phyloP scores from a whole-genome alignment of 2,113 vertebrate genomes.

The Mirounga angustirostris region DNA sequence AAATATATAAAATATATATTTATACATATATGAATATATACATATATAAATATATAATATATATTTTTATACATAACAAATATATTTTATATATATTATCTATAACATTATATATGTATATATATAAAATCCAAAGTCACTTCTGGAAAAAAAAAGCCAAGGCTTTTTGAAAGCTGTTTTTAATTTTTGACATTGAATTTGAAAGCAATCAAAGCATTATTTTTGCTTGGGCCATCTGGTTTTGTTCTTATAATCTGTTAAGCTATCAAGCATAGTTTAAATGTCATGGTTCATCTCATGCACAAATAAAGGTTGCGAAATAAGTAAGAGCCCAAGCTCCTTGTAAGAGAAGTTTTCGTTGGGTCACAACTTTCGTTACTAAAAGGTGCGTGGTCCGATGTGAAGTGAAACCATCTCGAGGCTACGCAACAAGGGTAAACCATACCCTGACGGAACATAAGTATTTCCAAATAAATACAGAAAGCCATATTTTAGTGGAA shows the following conservation, averaged over 20 bases:
- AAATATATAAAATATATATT: background rate
- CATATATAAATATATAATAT: background rate
- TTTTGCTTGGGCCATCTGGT: conserved; percentile 81
- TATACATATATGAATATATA: background rate
- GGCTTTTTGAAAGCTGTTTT: conserved; percentile 80
- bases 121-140: conserved; percentile 56
- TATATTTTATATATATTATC: background rate
- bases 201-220: conserved; percentile 82
- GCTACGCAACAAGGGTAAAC: background rate
- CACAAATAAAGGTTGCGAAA: conserved; percentile 77
- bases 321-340: conserved; percentile 51
- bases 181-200: conserved; percentile 83
- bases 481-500: conserved; percentile 31
- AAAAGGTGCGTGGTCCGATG: conserved; percentile 61
- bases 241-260: conserved; percentile 84
- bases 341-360: conserved; percentile 35
- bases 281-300: conserved; percentile 82
- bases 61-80: background rate
- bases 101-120: background rate
- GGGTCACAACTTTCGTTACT: conserved; percentile 57
- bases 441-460: conserved; percentile 21
- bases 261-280: conserved; percentile 82
- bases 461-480: conserved; percentile 68
- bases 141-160: conserved; percentile 65
- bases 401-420: conserved; percentile 45